Conservation (phyloP, 2,888 invertebrate species). For the Miltochrista miniata region DNA sequence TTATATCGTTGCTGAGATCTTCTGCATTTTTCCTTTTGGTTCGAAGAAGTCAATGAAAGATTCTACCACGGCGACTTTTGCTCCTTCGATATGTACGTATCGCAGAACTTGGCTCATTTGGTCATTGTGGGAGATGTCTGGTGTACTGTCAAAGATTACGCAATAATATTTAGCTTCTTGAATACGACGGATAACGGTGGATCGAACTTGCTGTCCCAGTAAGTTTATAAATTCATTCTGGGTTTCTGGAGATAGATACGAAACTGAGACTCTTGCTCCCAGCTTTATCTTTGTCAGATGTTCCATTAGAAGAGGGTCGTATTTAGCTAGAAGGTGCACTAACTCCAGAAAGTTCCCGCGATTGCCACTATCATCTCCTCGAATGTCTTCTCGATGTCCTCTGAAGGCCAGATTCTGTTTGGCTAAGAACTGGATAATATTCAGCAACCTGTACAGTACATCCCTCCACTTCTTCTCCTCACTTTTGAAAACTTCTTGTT, state of each 20-base stretch:
- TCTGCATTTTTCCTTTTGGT: not conserved
- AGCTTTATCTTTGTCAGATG: slow-evolving; percentile 9
- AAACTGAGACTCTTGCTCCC: slow-evolving; percentile 2
- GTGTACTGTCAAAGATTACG: not conserved
- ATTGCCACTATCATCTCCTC: too few species aligned
- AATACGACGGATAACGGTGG: slow-evolving; percentile 1
- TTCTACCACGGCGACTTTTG: not conserved
- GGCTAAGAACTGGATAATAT: slow-evolving; percentile 7
- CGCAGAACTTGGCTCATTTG: slow-evolving; percentile 1
- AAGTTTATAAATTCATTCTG: slow-evolving; percentile 8
- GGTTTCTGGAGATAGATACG: slow-evolving; percentile 5
- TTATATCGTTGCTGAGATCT: not conserved
- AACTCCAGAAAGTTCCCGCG: slow-evolving; percentile 8
- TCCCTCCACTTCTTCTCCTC: slow-evolving; percentile 7
- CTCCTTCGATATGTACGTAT: not conserved
- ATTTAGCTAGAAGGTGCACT: slow-evolving; percentile 10
- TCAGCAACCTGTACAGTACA: slow-evolving; percentile 3
- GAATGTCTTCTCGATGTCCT: slow-evolving; percentile 10
- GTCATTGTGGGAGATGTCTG: slow-evolving; percentile 1
- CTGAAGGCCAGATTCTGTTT: slow-evolving; percentile 9
- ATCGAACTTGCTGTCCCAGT: slow-evolving; percentile 5
- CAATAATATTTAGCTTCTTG: not conserved
- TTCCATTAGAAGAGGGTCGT: slow-evolving; percentile 9
- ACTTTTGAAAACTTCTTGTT: slow-evolving; percentile 7
- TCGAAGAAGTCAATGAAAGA: slow-evolving; percentile 2